Percentiles rank a stretch among this genome's conserved stretches.
Conservation (phyloP, 2,888 invertebrate species). For the Octonoba sinensis region DNA sequence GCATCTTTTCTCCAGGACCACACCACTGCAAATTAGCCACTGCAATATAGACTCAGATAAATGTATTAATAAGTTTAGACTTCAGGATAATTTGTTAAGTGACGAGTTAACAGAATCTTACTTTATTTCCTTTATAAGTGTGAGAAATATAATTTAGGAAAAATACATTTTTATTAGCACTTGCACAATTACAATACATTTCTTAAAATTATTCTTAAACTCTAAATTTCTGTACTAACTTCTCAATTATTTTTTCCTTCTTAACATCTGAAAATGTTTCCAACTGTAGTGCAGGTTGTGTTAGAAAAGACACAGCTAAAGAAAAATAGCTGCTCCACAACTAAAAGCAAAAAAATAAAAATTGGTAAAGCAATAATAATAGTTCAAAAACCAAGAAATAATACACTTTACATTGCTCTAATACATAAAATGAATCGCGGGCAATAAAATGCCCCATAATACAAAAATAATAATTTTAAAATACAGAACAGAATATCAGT, state of each 20-base stretch:
- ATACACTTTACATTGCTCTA: not conserved
- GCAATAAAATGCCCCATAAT: not conserved
- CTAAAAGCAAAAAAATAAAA: constrained; percentile 70
- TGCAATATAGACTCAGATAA: too few species aligned
- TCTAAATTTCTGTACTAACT: constrained; percentile 68
- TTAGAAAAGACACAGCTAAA: constrained; percentile 83
- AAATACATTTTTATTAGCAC: too few species aligned
- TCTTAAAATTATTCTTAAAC: not conserved
- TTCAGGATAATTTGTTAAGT: too few species aligned
- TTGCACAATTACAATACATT: too few species aligned
- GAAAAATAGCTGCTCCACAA: constrained; percentile 85
- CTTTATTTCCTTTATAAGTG: too few species aligned
- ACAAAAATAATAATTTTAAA: not conserved
- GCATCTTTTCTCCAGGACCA: too few species aligned
- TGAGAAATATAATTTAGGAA: too few species aligned
- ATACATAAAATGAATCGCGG: too few species aligned
- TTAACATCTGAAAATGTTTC: constrained; percentile 87
- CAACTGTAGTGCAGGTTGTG: constrained; percentile 84
- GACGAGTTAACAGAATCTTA: too few species aligned
- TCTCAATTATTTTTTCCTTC: constrained; percentile 81
- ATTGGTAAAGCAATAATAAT: not conserved
- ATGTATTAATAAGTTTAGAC: too few species aligned
- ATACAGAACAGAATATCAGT: not conserved
- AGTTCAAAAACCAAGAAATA: not conserved
- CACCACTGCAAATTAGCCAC: too few species aligned